phyloP scores from a whole-genome alignment of 1,140 invertebrate genomes.

The Muscidifurax raptorellus region DNA sequence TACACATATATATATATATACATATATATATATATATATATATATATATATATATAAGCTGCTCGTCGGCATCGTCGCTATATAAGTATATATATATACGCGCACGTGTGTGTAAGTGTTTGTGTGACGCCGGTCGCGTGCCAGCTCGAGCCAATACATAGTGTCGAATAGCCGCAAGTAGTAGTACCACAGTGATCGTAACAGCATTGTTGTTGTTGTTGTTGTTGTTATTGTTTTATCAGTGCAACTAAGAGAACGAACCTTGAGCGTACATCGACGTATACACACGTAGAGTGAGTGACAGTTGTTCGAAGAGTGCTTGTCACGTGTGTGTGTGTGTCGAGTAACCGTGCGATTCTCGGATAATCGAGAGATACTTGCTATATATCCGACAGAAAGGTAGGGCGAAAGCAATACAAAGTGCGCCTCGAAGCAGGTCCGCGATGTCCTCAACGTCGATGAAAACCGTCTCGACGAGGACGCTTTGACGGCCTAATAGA shows the following conservation, averaged over 20 bases:
- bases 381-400: no score
- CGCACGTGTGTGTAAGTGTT: background rate
- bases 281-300: conserved; percentile 6
- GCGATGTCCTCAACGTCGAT: background rate
- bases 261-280: background rate
- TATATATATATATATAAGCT: no score
- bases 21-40: no score
- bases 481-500: background rate
- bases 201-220: no score
- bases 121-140: background rate
- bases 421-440: background rate
- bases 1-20: background rate
- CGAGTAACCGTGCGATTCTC: no score
- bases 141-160: background rate
- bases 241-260: conserved; percentile 23
- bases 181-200: conserved; percentile 7
- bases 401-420: background rate
- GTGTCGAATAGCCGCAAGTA: background rate
- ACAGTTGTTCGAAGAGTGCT: conserved; percentile 17
- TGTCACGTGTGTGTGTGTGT: background rate
- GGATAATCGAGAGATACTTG: no score
- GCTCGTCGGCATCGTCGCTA: background rate
- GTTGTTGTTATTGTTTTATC: no score
- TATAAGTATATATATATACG: background rate
- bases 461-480: background rate